These are phyloP conservation scores for Orussus abietinus DNA, from an alignment of 1,140 invertebrate species.

Conservation along the genomic window DNA sequence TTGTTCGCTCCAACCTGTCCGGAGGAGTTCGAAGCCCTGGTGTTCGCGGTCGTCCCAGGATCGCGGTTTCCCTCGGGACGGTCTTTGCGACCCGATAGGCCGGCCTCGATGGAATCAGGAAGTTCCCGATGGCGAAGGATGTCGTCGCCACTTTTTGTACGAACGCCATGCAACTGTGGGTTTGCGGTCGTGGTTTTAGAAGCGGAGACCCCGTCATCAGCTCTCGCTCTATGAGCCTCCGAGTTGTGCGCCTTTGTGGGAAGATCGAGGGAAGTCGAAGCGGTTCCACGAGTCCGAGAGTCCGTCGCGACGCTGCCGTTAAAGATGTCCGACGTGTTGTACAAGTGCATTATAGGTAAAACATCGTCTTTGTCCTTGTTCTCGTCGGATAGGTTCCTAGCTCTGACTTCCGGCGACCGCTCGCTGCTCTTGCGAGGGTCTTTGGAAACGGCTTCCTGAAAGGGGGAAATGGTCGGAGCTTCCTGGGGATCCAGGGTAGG, in stretches of 20 bases:
- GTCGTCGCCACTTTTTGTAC: not conserved
- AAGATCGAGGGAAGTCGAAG: conserved; percentile 6
- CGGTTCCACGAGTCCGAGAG: not conserved
- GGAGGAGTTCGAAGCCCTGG: conserved; percentile 6
- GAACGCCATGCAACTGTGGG: too few species aligned
- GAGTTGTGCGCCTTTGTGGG: conserved; percentile 2
- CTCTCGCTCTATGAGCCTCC: too few species aligned
- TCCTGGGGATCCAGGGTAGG: conserved; percentile 1
- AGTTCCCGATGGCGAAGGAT: not conserved
- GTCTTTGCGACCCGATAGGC: too few species aligned
- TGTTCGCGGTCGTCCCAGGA: not conserved
- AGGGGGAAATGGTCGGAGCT: conserved; percentile 3
- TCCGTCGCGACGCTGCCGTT: conserved; percentile 31
- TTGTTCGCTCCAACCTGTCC: conserved; percentile 16
- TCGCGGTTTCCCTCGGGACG: not conserved
- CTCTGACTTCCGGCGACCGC: conserved; percentile 42
- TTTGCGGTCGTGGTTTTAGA: too few species aligned
- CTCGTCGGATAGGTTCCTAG: conserved; percentile 39
- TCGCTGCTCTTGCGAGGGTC: too few species aligned
- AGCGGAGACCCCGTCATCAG: too few species aligned
- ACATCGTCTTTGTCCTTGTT: conserved; percentile 46
- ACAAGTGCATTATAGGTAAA: conserved; percentile 48
- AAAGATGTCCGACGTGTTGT: conserved; percentile 48
- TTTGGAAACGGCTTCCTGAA: too few species aligned
- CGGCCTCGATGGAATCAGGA: conserved; percentile 6